Evolutionary conservation across 2,888 invertebrate species (phyloP).

Genomic region (Drosophila ezoana): DNA sequence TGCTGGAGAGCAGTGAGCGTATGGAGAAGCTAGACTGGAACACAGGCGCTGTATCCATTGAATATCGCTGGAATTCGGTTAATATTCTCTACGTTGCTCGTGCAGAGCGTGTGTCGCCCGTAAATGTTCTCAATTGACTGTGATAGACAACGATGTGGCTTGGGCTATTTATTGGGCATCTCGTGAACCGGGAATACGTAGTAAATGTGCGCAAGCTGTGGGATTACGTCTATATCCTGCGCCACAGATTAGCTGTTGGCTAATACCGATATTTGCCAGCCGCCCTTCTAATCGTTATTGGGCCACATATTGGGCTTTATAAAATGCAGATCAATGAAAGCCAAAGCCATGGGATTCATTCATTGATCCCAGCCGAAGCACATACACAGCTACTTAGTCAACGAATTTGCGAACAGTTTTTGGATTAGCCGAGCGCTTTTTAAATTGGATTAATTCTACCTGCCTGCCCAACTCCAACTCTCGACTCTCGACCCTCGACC

Average conservation of each 20-base stretch:
- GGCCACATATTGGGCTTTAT: slow-evolving; percentile 16
- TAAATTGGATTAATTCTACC: slow-evolving; percentile 69
- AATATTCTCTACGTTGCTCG: background rate
- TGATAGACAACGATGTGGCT: background rate
- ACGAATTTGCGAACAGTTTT: slow-evolving; percentile 17
- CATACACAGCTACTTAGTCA: slow-evolving; percentile 6
- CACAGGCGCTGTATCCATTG: slow-evolving; percentile 81
- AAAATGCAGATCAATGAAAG: slow-evolving; percentile 66
- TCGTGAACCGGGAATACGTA: background rate
- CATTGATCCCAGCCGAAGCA: slow-evolving; percentile 56
- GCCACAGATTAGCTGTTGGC: slow-evolving; percentile 37
- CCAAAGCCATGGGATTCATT: slow-evolving; percentile 71
- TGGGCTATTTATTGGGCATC: slow-evolving; percentile 38
- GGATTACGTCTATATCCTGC: slow-evolving; percentile 53
- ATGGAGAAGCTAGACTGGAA: slow-evolving; percentile 79
- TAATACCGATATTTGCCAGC: background rate
- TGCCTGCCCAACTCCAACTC: slow-evolving; percentile 46
- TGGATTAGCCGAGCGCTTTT: slow-evolving; percentile 51
- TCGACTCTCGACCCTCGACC: background rate
- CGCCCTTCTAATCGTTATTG: slow-evolving; percentile 21
- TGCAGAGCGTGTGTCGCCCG: slow-evolving; percentile 4
- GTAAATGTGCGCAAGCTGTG: slow-evolving; percentile 5
- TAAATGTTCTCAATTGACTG: slow-evolving; percentile 35
- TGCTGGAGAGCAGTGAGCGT: slow-evolving; percentile 63
- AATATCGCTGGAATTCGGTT: background rate